Conservation (phyloP, 2,113 vertebrate species). For the Tyto alba region DNA sequence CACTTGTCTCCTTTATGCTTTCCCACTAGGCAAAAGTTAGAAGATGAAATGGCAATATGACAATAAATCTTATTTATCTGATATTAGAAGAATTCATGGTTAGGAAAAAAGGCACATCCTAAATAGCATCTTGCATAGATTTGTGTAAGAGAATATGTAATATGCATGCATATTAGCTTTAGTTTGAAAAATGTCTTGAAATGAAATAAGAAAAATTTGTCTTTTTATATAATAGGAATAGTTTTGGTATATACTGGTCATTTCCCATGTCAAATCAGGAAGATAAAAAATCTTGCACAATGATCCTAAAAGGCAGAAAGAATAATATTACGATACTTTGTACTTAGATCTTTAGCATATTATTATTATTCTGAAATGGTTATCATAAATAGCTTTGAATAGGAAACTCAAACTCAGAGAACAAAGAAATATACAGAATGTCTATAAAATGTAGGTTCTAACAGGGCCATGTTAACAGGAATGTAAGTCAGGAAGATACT, state of each 20-base stretch:
- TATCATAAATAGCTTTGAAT: not conserved
- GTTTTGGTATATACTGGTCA: not conserved
- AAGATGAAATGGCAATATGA: not conserved
- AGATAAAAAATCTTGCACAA: not conserved
- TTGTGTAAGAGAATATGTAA: not conserved
- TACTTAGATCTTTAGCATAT: not conserved
- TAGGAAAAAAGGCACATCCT: not conserved
- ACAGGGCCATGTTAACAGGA: not conserved
- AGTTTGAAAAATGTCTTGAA: not conserved
- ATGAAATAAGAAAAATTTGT: not conserved
- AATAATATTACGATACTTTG: not conserved
- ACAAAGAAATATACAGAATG: not conserved
- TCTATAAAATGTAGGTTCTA: not conserved
- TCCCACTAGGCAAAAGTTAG: not conserved
- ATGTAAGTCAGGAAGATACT: not conserved
- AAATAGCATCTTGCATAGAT: not conserved
- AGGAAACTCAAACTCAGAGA: not conserved
- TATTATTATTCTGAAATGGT: not conserved
- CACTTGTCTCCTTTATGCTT: not conserved
- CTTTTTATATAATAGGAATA: not conserved
- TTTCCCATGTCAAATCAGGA: not conserved
- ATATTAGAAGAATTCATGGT: not conserved
- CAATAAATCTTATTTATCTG: not conserved
- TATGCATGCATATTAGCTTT: not conserved
- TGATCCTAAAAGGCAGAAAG: not conserved